Evolutionary conservation across 2,113 vertebrate species (phyloP).

Genomic region (Coregonus clupeaformis): DNA sequence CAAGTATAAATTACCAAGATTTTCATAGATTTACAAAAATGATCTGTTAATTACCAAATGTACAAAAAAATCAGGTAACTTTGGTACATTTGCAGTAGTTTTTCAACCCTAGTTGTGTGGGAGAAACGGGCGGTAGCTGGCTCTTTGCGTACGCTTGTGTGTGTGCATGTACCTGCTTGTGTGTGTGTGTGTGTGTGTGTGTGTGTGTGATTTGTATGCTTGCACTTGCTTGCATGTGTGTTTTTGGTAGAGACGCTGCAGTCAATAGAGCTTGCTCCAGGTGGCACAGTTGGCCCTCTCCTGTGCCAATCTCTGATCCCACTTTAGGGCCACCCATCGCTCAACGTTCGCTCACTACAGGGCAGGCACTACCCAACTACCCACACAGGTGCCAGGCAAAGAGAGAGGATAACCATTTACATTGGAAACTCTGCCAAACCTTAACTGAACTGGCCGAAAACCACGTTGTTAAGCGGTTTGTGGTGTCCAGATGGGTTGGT

Average conservation of each 20-base stretch:
- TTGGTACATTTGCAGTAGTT: too few species aligned
- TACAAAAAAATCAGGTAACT: too few species aligned
- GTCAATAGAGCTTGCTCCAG: background rate
- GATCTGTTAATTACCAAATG: too few species aligned
- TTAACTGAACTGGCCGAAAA: background rate
- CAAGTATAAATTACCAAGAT: too few species aligned
- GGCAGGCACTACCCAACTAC: slow-evolving; percentile 22
- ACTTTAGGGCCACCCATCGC: slow-evolving; percentile 2
- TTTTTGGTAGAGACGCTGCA: background rate
- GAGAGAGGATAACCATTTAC: background rate
- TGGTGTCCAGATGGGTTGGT: too few species aligned
- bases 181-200: background rate
- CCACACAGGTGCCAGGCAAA: slow-evolving; percentile 33
- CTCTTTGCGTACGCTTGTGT: too few species aligned
- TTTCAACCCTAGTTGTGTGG: too few species aligned
- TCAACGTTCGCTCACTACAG: slow-evolving; percentile 8
- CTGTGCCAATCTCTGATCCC: background rate
- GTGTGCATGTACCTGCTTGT: too few species aligned
- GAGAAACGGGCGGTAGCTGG: too few species aligned
- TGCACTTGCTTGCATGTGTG: background rate
- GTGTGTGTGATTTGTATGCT: background rate
- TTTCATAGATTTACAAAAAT: too few species aligned
- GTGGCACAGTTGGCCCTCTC: slow-evolving; percentile 15
- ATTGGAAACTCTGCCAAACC: background rate
- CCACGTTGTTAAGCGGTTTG: too few species aligned